Percentiles rank a stretch among this genome's conserved stretches.
Conservation (phyloP, 2,888 invertebrate species). For the Parochlus steinenii region DNA sequence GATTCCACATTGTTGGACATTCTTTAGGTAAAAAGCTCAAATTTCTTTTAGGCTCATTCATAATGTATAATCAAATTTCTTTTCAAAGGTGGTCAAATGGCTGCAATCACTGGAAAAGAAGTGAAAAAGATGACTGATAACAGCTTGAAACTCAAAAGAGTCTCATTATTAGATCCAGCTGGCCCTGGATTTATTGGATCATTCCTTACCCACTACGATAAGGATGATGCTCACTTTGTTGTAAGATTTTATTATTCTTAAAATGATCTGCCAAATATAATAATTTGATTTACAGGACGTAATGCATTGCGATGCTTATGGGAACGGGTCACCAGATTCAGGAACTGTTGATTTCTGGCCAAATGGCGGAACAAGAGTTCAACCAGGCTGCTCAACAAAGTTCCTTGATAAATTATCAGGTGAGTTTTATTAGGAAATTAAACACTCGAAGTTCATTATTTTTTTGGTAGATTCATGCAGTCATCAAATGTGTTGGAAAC, state of each 20-base stretch:
- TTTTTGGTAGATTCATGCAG: slow-evolving; percentile 39
- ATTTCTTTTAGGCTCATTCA: too few relatives aligned
- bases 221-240: slow-evolving; percentile 39
- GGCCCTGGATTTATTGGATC: too few relatives aligned
- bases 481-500: slow-evolving; percentile 43
- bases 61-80: too few relatives aligned
- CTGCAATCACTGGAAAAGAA: slow-evolving; percentile 25
- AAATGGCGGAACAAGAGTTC: slow-evolving; percentile 40
- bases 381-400: slow-evolving; percentile 38
- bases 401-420: too few relatives aligned
- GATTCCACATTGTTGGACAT: slow-evolving; percentile 26
- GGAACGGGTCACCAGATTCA: slow-evolving; percentile 38
- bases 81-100: slow-evolving; percentile 27
- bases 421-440: too few relatives aligned
- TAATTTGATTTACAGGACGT: too few relatives aligned
- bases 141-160: slow-evolving; percentile 24
- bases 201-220: slow-evolving; percentile 35
- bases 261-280: too few relatives aligned
- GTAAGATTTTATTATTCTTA: too few relatives aligned
- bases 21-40: too few relatives aligned
- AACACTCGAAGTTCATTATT: too few relatives aligned
- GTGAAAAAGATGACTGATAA: slow-evolving; percentile 17
- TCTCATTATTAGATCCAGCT: slow-evolving; percentile 45
- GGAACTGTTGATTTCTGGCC: slow-evolving; percentile 47
- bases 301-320: slow-evolving; percentile 50